Base-by-base conservation (phyloP, 1,140 invertebrate species). In the Scaptomyza graminum region DNA sequence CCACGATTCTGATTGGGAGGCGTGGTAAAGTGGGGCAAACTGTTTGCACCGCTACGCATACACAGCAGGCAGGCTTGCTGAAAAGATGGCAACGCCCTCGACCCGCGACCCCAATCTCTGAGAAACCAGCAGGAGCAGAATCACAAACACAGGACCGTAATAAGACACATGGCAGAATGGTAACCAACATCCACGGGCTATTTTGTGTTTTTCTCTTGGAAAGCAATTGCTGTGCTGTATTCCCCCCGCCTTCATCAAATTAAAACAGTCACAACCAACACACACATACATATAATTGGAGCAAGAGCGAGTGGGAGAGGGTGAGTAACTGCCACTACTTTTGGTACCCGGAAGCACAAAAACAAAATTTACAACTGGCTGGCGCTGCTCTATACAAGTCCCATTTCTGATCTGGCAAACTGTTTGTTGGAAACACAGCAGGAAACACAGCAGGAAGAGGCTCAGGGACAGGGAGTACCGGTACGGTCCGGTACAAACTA, bases 361-460 rank as follows among this genome's bases (percentile, higher is more conserved):
- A 55, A 76, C 55, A 69, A 74, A 87, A 84, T 84, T 84, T 84
- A 79, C 82, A 87, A 87, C 74, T 78, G 74, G 64, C 75, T 83
- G 74, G 25, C 75, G 67, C 59, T 61, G 46, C 44, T 31, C 1
- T 52, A n/a, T 61, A n/a, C n/a, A n/a, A 65, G 69, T 55, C 63
- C 70, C 59, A 60, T 66, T 67, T 64, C 7, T 54, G 56, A 69
- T 57, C 59, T 49, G 66, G 72, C 66, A 59, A 68, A 69, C 57
- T 2, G 25, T 37, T 49, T 44, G 56, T 25, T 15, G 11, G 34
- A 11, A 4, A 6, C 9, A 46, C 34, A 43, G 46, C 5, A 49
- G 28, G 3, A 13, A 31, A 25, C 12, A 12, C 15, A 46, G 43
- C 11, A 4, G 25, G 5, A 15, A 49, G 8, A 9, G 18, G 8